Base-by-base conservation (phyloP, 2,888 invertebrate genomes). In the Drosophila leonis region DNA sequence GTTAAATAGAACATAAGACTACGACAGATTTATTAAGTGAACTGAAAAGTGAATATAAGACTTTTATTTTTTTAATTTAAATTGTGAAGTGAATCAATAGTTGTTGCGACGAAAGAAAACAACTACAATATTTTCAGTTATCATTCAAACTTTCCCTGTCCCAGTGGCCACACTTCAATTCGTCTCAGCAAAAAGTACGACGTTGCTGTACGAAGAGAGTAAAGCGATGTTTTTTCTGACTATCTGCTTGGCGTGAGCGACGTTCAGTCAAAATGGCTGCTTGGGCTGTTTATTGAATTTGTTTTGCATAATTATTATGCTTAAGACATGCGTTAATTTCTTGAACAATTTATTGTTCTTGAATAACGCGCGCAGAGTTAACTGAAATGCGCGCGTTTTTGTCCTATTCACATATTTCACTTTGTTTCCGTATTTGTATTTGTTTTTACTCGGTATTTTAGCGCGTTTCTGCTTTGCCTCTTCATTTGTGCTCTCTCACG, bases 381-480 rank as follows among this genome's bases (percentile, higher is more conserved):
- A 4, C 20, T 1, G n/a, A n/a, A 81, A 65, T 60, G 72, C 90
- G 90, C 83, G 83, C 83, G 46, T 79, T 83, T 88, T 63, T 44
- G 39, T 48, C 41, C 55, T 65, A 51, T 78, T 77, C 64, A 67
- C 70, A 67, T 62, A 81, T 71, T 81, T 71, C 64, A 72, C 65
- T 65, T 75, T 79, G 71, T 80, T 80, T 75, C 76, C 64, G 64
- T 75, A 63, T 84, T 83, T 89, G 84, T 82, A 90, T 83, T 84
- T 90, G 90, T 84, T 84, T 84, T 90, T 87, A 87, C 87, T 73
- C 70, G 65, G 54, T 73, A 70, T 86, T 82, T 82, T 83, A 66
- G 89, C 42, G 78, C 62, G 48, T 67, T 67, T 78, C 68, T 66
- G 56, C 81, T 82, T 77, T 78, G 41, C 56, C 41, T 54, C 46